Base-by-base conservation (phyloP, 2,797 vertebrate genomes). In the Sebastes alutus region DNA sequence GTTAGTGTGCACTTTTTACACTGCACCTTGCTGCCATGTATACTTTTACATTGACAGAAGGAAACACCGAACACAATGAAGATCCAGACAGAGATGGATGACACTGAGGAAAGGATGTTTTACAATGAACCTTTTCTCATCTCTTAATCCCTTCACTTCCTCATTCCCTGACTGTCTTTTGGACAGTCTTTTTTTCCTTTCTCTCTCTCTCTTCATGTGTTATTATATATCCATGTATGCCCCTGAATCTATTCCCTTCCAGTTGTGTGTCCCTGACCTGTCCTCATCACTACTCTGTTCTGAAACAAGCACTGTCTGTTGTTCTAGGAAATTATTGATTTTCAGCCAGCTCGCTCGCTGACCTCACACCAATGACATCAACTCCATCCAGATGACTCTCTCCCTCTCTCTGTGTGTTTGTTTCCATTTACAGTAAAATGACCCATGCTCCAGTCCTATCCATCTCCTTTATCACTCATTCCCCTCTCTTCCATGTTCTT, bases 281-380 rank as follows among this genome's bases (percentile, higher is more conserved):
- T 78, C 74, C 59, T 83, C 67, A 38, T 58, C 52, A 16, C 59
- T 46, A 14, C 70, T 82, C 62, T 84, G 66, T 33, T 72, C 77
- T 80, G 66, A 86, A 77, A 87, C 82, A 82, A 84, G 49, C 35
- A 2, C 64, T 27, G 71, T 6, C 71, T 64, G 72, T 86, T 84
- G 70, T 86, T 85, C 33, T 73, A 56, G 20, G 60, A 82, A 81
- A 85, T 74, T 16, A 81, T 76, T 83, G 74, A 89, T 86, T 87
- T 90, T 75, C 75, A 79, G 77, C 72, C 8, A 38, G 84, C 60
- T 86, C 38, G 5, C 77, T 87, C n/a, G 2, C 81, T 90, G 92
- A 90, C 81, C 81, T 92, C 85, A 92, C 78, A 83, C 74, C 72
- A 84, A 64, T 89, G 83, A 89, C 86, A 86, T 89, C 88, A 87